These are phyloP conservation scores for Lepas anatifera DNA, from an alignment of 2,888 invertebrate genomes.

Conservation along the genomic window DNA sequence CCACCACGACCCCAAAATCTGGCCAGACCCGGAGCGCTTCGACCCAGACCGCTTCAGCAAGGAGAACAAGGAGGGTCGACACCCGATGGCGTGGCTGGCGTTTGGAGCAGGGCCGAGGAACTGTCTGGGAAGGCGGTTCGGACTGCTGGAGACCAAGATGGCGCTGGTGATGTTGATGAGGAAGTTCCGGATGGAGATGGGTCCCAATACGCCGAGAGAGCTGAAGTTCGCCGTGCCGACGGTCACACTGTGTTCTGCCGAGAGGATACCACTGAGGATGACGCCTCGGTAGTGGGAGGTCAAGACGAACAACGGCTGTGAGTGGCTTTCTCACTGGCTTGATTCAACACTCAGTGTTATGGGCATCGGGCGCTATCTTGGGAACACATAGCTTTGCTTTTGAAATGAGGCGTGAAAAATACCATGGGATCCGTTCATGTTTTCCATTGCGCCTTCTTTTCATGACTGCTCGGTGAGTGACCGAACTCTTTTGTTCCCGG, in stretches of 20 bases:
- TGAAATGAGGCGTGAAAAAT: too few species aligned
- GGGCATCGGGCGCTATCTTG: too few species aligned
- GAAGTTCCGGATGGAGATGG: slow-evolving; percentile 15
- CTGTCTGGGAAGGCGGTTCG: slow-evolving; percentile 23
- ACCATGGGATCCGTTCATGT: too few species aligned
- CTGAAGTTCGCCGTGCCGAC: neutral
- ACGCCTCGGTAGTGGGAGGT: neutral
- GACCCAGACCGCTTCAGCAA: slow-evolving; percentile 26
- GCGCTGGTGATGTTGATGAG: slow-evolving; percentile 19
- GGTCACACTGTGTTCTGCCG: neutral
- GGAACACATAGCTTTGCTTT: too few species aligned
- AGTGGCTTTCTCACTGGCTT: too few species aligned
- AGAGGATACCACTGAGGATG: neutral
- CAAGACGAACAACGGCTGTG: too few species aligned
- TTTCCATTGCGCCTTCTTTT: too few species aligned
- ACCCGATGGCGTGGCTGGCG: slow-evolving; percentile 22
- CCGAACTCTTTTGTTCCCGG: too few species aligned
- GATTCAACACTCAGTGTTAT: too few species aligned
- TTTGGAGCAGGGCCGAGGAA: slow-evolving; percentile 24
- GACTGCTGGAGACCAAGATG: slow-evolving; percentile 21
- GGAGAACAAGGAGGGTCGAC: slow-evolving; percentile 1
- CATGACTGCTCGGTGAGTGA: too few species aligned
- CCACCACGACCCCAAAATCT: slow-evolving; percentile 27
- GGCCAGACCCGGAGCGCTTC: slow-evolving; percentile 27
- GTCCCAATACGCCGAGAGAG: neutral